These are phyloP conservation scores for Venustaconcha ellipsiformis DNA, from an alignment of 1,140 invertebrate species.

Conservation along the genomic window DNA sequence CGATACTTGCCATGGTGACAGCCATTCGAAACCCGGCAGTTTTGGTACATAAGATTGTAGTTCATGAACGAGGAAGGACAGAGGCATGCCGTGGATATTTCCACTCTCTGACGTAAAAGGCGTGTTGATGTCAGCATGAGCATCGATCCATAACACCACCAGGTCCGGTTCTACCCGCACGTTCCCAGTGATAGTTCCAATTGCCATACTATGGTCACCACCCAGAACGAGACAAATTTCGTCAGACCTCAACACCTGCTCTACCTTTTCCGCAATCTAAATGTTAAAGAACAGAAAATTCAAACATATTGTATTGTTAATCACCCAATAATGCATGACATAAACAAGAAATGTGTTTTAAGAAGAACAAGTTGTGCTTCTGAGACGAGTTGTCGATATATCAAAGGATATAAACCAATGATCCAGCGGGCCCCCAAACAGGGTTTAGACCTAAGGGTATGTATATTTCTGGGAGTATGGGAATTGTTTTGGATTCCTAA, in stretches of 20 bases:
- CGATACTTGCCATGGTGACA: constrained; percentile 73
- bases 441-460: too few relatives aligned
- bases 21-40: constrained; percentile 84
- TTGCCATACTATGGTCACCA: constrained; percentile 91
- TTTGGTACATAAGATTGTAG: constrained; percentile 79
- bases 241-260: constrained; percentile 36
- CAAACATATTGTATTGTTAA: background rate
- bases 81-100: constrained; percentile 93
- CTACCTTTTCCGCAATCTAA: constrained; percentile 51
- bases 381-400: too few relatives aligned
- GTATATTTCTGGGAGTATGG: too few relatives aligned
- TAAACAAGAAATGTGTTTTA: too few relatives aligned
- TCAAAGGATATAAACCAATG: too few relatives aligned
- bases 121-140: constrained; percentile 95
- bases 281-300: constrained; percentile 1
- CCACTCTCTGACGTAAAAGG: constrained; percentile 82
- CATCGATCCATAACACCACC: constrained; percentile 92
- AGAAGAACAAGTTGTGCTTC: too few relatives aligned
- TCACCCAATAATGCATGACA: background rate
- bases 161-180: constrained; percentile 78
- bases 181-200: constrained; percentile 85
- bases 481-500: too few relatives aligned
- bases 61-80: constrained; percentile 85
- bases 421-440: too few relatives aligned
- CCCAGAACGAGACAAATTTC: constrained; percentile 64